Percentiles rank a stretch among this genome's conserved stretches.
These are phyloP conservation scores for Anneissia japonica DNA, from an alignment of 35 echinoderm and acorn worm species.

Conservation along the genomic window DNA sequence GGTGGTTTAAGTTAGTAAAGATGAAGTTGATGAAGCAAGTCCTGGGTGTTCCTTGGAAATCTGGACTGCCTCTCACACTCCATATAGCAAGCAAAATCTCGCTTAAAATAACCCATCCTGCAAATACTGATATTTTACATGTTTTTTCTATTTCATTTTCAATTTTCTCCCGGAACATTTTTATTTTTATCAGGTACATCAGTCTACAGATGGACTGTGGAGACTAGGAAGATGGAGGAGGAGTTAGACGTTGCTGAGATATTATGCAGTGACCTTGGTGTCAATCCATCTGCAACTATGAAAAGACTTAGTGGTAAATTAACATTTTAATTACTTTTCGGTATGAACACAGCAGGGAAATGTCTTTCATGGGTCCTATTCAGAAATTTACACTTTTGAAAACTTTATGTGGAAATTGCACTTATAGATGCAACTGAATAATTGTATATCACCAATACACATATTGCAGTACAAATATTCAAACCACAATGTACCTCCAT, in stretches of 20 bases:
- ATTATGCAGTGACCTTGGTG: background rate
- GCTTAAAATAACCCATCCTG: too few relatives aligned
- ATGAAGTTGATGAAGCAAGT: too few relatives aligned
- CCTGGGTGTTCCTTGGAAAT: too few relatives aligned
- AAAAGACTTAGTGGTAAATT: constrained; percentile 17
- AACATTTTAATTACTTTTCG: background rate
- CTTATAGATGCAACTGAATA: background rate
- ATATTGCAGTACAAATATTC: too few relatives aligned
- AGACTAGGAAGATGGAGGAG: constrained; percentile 17
- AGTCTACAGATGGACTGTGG: constrained; percentile 27
- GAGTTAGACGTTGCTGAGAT: constrained; percentile 19
- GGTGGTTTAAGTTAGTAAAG: too few relatives aligned
- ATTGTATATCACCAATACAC: too few relatives aligned
- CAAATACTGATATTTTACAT: too few relatives aligned
- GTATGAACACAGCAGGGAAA: background rate
- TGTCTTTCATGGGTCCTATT: background rate
- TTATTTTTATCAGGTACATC: constrained; percentile 8
- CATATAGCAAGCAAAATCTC: too few relatives aligned
- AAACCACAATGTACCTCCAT: too few relatives aligned
- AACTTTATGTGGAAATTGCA: background rate
- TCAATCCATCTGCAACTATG: background rate
- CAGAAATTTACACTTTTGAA: background rate
- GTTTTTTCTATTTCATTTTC: too few relatives aligned
- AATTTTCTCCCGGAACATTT: too few relatives aligned
- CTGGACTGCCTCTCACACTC: too few relatives aligned